phyloP scores from a whole-genome alignment of 2,113 vertebrate genomes.

The Syngnathus scovelli region DNA sequence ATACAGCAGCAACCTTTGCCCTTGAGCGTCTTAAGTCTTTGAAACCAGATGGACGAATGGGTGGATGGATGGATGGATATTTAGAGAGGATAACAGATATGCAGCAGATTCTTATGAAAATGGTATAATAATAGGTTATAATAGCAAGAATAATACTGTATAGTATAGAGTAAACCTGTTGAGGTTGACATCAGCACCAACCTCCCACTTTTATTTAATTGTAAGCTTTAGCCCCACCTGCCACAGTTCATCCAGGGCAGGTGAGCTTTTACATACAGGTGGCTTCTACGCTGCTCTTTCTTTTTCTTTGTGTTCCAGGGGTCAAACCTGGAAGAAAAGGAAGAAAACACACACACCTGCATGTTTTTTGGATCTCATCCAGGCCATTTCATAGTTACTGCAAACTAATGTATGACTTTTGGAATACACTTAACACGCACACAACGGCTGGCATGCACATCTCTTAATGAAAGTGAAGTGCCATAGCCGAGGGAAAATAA shows the following conservation, averaged over 20 bases:
- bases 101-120: too few species aligned
- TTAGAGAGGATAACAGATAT: too few species aligned
- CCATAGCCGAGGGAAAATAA: slow-evolving; percentile 59
- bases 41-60: not conserved
- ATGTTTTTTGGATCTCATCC: not conserved
- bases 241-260: slow-evolving; percentile 32
- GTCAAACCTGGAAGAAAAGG: slow-evolving; percentile 20
- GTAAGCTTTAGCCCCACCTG: slow-evolving; percentile 32
- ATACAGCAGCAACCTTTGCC: not conserved
- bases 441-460: slow-evolving; percentile 6
- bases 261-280: slow-evolving; percentile 60
- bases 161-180: not conserved
- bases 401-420: slow-evolving; percentile 38
- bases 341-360: slow-evolving; percentile 10
- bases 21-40: not conserved
- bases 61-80: too few species aligned
- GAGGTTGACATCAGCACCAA: not conserved
- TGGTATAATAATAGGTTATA: not conserved
- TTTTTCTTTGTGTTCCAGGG: slow-evolving; percentile 27
- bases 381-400: slow-evolving; percentile 43
- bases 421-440: slow-evolving; percentile 9
- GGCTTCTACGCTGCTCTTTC: slow-evolving; percentile 16
- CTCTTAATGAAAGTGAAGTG: slow-evolving; percentile 61
- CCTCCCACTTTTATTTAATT: slow-evolving; percentile 11
- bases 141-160: not conserved